phyloP scores from a whole-genome alignment of 2,797 vertebrate species.

The Enteromius thamalakanensis region DNA sequence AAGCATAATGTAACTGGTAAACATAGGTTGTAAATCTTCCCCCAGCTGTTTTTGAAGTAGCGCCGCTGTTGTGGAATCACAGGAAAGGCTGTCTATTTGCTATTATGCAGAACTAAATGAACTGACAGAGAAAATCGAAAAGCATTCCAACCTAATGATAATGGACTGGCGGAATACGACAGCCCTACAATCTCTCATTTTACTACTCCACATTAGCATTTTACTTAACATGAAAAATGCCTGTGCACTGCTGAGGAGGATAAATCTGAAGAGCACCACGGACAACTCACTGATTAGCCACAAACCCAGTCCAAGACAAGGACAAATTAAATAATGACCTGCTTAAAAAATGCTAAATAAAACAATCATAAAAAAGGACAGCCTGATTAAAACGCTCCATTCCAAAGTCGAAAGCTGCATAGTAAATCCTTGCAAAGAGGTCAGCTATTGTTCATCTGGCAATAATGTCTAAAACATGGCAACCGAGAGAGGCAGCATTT shows the following conservation, averaged over 20 bases:
- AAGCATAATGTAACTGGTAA: slow-evolving; percentile 63
- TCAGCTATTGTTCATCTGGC: neutral
- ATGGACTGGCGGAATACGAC: slow-evolving; percentile 66
- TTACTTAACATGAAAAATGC: slow-evolving; percentile 63
- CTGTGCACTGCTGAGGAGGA: slow-evolving; percentile 55
- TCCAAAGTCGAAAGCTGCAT: slow-evolving; percentile 22
- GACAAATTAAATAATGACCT: slow-evolving; percentile 63
- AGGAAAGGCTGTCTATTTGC: slow-evolving; percentile 61
- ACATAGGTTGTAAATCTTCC: slow-evolving; percentile 62
- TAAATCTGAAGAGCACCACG: slow-evolving; percentile 54
- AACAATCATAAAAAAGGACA: slow-evolving; percentile 55
- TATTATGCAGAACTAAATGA: slow-evolving; percentile 64
- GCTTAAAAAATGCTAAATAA: slow-evolving; percentile 61
- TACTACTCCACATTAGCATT: slow-evolving; percentile 61
- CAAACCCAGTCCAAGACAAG: slow-evolving; percentile 60
- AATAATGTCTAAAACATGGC: neutral
- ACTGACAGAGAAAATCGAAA: slow-evolving; percentile 69
- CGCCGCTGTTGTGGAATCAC: slow-evolving; percentile 48
- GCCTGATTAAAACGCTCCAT: slow-evolving; percentile 54
- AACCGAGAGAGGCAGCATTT: neutral
- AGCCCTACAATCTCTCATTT: slow-evolving; percentile 63
- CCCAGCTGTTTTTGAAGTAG: slow-evolving; percentile 57
- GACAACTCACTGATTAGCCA: slow-evolving; percentile 62
- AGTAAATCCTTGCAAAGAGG: slow-evolving; percentile 34
- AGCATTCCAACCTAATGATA: slow-evolving; percentile 69